Base-by-base conservation (phyloP, 64 coral and sea anemone species). In the Stichodactyla helianthus region DNA sequence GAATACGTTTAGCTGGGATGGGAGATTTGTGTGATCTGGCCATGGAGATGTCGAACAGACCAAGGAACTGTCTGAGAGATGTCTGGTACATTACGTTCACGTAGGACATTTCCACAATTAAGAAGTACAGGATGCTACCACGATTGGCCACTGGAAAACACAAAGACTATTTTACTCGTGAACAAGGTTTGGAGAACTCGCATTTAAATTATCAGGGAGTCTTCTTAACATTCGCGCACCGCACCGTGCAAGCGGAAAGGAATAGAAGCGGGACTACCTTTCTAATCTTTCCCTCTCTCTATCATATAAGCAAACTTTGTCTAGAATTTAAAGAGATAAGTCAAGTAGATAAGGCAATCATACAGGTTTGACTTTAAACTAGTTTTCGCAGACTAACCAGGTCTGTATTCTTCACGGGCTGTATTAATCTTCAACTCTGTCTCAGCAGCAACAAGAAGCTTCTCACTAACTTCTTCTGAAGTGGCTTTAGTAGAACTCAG, bases 1-100 rank as follows among this genome's bases (percentile, higher is more conserved):
- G 93, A 61, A 98, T 98, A 55, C 96, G 87, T 64, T 98, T 98
- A 63, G 96, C 93, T 19, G 96, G 96, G 68, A 98, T 98, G 54
- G 96, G 96, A 2, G 96, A 98, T 56, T 94, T 95, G 44, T 98
- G 93, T 14, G 96, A 98, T 10, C 90, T 93, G 52, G 96, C 96
- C 96, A 98, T 98, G 9, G 96, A 98, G 51, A 98, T 90, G 51
- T 92, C 96, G 63, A 98, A 98, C 9, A 98, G 77, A 68, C 96
- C 96, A 64, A 98, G 85, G 90, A 98, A 98, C 88, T 98, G 96
- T 74, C 92, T 98, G 50, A 98, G 88, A 52, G 96, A 98, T 16
- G 96, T 98, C 74, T 98, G 96, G 78, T 98, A 98, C 96, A 98
- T 98, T 77, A 94, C 78, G 77, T 98, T 98, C 17, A 98, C 96